Base-by-base conservation (phyloP, 2,888 invertebrate genomes). In the Mimumesa dahlbomi region DNA sequence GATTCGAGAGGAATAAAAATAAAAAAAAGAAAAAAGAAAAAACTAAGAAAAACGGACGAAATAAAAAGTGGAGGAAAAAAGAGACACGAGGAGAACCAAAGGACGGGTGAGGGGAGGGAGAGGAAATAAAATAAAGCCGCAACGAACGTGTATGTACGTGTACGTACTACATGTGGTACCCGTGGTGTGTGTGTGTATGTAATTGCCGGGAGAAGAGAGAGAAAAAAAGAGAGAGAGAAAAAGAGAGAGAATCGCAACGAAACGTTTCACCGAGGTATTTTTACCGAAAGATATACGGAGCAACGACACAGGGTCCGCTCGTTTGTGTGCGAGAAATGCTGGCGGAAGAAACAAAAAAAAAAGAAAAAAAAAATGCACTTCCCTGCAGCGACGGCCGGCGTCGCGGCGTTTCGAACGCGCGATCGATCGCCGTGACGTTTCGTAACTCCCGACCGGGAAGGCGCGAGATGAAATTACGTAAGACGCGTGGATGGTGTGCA, bases 281-380 rank as follows among this genome's bases (percentile, higher is more conserved):
- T 77, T 79, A 71, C 78, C 78, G 42, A 38, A n/a, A 56, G 59
- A 25, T 73, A 56, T 61, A 74, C 66, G 52, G 54, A 54, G 65
- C 50, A 68, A 59, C 29, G n/a, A 36, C 18, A 16, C 16, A 14
- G 40, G 18, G 11, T 7, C 16, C 40, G 14, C 16, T 40, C 6
- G 9, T 40, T 14, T 16, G 16, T 16, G 40, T 16, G 16, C 4
- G 40, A 16, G 40, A 16, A 9, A 1, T 16, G 18, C 40, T 6
- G 2, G 14, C 9, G 40, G 16, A 16, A 1, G 4, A 6, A 29
- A 6, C 7, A 6, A 29, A 9, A 29, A 29, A 29, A 29, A 29
- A n/a, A n/a, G n/a, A n/a, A n/a, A n/a, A n/a, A 40, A 40, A 38
- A 14, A 16, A 40, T 40, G 16, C 40, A 5, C 16, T 4, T 14